A percentile compares a stretch with the other conserved stretches of the same genome.
These are phyloP conservation scores for Psilanteris sp. DNA, from an alignment of 1,140 invertebrate genomes.

Conservation along the genomic window DNA sequence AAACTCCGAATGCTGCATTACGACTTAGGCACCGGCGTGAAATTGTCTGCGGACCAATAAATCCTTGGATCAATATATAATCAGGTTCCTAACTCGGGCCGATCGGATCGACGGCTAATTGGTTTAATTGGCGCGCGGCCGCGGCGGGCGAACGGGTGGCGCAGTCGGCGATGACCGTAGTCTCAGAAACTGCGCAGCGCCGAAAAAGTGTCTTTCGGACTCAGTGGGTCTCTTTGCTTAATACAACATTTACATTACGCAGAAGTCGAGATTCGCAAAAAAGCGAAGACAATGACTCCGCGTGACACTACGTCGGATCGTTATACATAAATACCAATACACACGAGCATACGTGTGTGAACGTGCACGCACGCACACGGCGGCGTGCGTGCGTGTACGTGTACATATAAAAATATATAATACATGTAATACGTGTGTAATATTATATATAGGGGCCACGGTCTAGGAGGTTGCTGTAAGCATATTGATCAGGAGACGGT, in stretches of 20 bases:
- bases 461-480: constrained; percentile 74
- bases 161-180: too few relatives aligned
- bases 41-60: too few relatives aligned
- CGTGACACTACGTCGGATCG: constrained; percentile 1
- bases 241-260: constrained; percentile 20
- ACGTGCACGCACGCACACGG: too few relatives aligned
- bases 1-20: too few relatives aligned
- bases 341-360: too few relatives aligned
- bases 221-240: background rate
- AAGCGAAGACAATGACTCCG: constrained; percentile 13
- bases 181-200: too few relatives aligned
- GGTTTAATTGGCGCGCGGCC: too few relatives aligned
- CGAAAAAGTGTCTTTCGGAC: background rate
- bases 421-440: constrained; percentile 44
- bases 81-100: too few relatives aligned
- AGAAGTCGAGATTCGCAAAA: constrained; percentile 1
- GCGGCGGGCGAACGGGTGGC: too few relatives aligned
- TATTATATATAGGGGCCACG: constrained; percentile 57
- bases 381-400: background rate
- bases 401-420: constrained; percentile 41
- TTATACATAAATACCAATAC: constrained; percentile 23
- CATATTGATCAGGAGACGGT: constrained; percentile 80
- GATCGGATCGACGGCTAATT: too few relatives aligned
- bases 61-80: too few relatives aligned
- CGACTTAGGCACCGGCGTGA: too few relatives aligned